These are phyloP conservation scores for Malurus alboscapulatus DNA, from an alignment of 2,113 vertebrate genomes.

Conservation along the genomic window DNA sequence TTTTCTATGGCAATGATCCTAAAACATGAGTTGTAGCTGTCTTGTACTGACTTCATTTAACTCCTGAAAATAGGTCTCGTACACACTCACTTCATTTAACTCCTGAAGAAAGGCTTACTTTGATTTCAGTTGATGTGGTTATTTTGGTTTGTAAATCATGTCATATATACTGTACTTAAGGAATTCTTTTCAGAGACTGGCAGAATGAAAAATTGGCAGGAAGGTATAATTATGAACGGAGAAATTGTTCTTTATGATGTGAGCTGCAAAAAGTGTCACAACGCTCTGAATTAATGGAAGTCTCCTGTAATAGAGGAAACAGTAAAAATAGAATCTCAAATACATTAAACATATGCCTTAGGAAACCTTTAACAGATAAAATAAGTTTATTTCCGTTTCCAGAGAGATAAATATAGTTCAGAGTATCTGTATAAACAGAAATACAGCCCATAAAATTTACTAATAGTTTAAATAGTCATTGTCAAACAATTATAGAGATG, in stretches of 20 bases:
- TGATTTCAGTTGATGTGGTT: not conserved
- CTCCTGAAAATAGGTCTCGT: not conserved
- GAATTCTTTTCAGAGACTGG: not conserved
- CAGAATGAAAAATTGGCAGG: not conserved
- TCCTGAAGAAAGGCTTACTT: not conserved
- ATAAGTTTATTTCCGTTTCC: not conserved
- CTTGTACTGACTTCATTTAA: not conserved
- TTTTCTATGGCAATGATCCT: slow-evolving; percentile 4
- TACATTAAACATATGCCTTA: not conserved
- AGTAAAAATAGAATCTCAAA: not conserved
- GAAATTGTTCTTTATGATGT: not conserved
- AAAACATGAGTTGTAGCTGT: not conserved
- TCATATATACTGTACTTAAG: not conserved
- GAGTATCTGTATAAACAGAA: not conserved
- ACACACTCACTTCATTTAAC: not conserved
- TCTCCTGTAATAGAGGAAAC: not conserved
- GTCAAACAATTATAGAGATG: not conserved
- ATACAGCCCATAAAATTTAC: not conserved
- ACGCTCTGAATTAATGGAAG: slow-evolving; percentile 10
- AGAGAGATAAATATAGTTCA: not conserved
- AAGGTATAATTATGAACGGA: not conserved
- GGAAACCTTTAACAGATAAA: not conserved
- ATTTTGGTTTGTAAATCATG: not conserved
- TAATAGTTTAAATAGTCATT: not conserved
- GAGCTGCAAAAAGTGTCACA: not conserved